Conservation (phyloP, 2,888 invertebrate genomes). For the Hesperia comma region DNA sequence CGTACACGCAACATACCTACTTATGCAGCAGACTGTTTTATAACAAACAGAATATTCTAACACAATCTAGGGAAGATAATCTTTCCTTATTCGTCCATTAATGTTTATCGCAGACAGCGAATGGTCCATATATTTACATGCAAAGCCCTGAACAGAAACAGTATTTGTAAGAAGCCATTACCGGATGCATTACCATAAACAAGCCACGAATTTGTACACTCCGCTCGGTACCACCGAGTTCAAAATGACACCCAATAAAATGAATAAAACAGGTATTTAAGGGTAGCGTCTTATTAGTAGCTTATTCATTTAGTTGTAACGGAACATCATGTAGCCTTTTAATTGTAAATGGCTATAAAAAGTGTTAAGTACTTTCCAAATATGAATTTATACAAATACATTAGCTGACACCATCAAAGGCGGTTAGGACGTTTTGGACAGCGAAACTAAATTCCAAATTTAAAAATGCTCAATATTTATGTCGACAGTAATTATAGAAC, state of each 20-base stretch:
- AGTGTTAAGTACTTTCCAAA: no score
- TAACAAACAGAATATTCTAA: neutral
- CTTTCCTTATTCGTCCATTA: conserved; percentile 37
- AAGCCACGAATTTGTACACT: conserved; percentile 16
- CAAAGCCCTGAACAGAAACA: conserved; percentile 5
- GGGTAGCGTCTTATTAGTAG: no score
- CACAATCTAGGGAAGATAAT: conserved; percentile 16
- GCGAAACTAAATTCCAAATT: no score
- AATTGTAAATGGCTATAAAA: no score
- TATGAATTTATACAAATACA: no score
- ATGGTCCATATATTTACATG: conserved; percentile 43
- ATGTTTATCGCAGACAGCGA: conserved; percentile 37
- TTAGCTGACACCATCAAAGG: no score
- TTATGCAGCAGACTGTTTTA: neutral
- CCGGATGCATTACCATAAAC: conserved; percentile 13
- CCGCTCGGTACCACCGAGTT: conserved; percentile 3
- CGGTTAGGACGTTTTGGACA: no score
- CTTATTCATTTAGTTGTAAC: no score
- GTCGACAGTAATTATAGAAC: no score
- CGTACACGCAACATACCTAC: no score
- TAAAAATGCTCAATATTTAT: no score
- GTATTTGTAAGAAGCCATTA: conserved; percentile 23
- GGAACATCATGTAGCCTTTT: no score
- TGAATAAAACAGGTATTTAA: neutral
- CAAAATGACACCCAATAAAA: neutral